Percentiles rank a stretch among this genome's conserved stretches.
Conservation (phyloP, 2,113 vertebrate species). For the Arizona elegans region DNA sequence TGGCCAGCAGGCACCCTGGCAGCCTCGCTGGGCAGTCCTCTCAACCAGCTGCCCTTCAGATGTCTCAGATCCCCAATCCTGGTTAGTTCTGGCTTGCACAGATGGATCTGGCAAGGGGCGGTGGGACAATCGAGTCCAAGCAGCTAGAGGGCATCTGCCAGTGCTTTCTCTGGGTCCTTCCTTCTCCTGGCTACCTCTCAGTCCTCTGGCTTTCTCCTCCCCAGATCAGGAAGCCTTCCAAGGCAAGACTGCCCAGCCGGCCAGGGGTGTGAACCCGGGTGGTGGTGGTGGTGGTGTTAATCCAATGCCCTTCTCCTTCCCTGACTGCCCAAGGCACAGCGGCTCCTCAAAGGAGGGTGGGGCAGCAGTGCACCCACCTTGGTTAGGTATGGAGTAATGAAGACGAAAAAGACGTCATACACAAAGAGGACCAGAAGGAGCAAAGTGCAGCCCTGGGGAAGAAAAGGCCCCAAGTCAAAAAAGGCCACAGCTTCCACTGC, state of each 20-base stretch:
- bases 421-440: constrained; percentile 88
- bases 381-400: constrained; percentile 90
- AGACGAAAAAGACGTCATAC: constrained; percentile 96
- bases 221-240: background rate
- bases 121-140: background rate
- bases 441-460: constrained; percentile 86
- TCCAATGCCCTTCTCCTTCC: background rate
- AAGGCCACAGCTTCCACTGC: background rate
- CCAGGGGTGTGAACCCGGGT: background rate
- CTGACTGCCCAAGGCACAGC: background rate
- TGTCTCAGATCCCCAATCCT: background rate
- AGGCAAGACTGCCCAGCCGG: background rate
- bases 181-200: background rate
- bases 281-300: background rate
- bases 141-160: background rate
- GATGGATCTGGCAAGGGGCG: background rate
- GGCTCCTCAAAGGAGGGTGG: background rate
- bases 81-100: background rate
- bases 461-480: background rate
- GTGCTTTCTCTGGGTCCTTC: background rate
- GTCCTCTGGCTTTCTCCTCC: background rate
- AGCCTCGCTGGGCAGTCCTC: background rate
- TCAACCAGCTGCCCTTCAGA: background rate
- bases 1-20: background rate
- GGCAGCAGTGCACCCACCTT: constrained; percentile 70